Evolutionary conservation across 2,888 invertebrate genomes (phyloP).

Genomic region (Amphipoea lucens): DNA sequence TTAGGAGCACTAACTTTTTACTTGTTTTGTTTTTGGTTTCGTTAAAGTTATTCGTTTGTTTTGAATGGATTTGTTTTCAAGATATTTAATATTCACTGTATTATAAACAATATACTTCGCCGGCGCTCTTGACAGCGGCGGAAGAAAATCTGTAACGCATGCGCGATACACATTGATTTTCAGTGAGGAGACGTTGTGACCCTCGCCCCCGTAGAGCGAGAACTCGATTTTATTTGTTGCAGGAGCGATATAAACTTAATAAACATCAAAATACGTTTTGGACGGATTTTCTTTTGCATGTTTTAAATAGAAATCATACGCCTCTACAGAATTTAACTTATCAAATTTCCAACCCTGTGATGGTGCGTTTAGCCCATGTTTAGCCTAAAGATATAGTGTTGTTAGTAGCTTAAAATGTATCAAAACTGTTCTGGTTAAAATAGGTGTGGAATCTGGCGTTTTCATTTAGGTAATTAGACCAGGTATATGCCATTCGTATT

Average conservation of each 20-base stretch:
- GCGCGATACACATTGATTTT: constrained; percentile 85
- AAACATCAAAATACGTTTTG: neutral
- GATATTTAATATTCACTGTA: constrained; percentile 53
- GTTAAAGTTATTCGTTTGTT: constrained; percentile 38
- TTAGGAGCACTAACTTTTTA: constrained; percentile 1
- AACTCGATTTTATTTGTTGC: constrained; percentile 20
- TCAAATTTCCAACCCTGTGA: neutral
- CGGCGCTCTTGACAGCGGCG: constrained; percentile 77
- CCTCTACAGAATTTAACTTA: neutral
- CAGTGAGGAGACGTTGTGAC: constrained; percentile 72
- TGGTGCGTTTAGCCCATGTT: neutral
- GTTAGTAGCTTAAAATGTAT: neutral
- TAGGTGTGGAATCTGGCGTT: neutral
- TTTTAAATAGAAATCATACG: neutral
- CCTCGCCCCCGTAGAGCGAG: neutral
- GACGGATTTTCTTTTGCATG: neutral
- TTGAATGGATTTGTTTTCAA: constrained; percentile 54
- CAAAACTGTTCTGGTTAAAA: neutral
- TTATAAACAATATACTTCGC: constrained; percentile 71
- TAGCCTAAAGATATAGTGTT: neutral
- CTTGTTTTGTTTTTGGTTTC: constrained; percentile 6
- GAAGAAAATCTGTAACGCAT: constrained; percentile 75
- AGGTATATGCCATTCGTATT: neutral
- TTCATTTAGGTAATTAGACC: neutral
- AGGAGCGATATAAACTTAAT: neutral